Evolutionary conservation across 2,113 vertebrate genomes (phyloP).

Genomic region (Pandion haliaetus): DNA sequence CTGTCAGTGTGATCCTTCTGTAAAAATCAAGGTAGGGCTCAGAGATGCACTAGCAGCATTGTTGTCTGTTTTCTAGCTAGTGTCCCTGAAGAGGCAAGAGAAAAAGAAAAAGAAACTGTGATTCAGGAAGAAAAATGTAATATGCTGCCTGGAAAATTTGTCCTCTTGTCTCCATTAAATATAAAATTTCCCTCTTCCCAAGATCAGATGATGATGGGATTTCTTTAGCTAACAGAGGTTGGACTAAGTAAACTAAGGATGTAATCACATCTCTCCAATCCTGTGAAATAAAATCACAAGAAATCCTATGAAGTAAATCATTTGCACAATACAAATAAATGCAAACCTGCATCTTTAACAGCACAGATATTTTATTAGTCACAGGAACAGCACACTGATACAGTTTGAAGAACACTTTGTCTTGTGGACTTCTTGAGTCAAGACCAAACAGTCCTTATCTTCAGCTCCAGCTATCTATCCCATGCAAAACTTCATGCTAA

Average conservation of each 20-base stretch:
- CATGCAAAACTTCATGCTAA: neutral
- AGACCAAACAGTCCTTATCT: neutral
- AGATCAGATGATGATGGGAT: neutral
- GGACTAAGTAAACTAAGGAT: neutral
- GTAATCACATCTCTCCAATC: neutral
- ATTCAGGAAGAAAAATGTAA: neutral
- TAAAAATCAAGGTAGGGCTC: neutral
- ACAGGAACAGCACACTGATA: neutral
- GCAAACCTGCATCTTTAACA: neutral
- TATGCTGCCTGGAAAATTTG: neutral
- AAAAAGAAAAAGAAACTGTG: neutral
- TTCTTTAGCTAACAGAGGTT: neutral
- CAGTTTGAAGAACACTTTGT: neutral
- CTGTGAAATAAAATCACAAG: neutral
- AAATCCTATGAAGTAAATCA: neutral
- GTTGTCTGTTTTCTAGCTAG: neutral
- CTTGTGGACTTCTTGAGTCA: neutral
- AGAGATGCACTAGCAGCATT: neutral
- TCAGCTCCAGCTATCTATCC: neutral
- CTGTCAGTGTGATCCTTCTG: neutral
- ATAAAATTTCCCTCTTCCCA: neutral
- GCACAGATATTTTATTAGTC: neutral
- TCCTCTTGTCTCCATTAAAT: neutral
- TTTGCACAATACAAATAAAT: neutral
- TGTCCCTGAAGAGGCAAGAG: neutral